These are phyloP conservation scores for Caerostris extrusa DNA, from an alignment of 1,140 invertebrate genomes.

Conservation along the genomic window DNA sequence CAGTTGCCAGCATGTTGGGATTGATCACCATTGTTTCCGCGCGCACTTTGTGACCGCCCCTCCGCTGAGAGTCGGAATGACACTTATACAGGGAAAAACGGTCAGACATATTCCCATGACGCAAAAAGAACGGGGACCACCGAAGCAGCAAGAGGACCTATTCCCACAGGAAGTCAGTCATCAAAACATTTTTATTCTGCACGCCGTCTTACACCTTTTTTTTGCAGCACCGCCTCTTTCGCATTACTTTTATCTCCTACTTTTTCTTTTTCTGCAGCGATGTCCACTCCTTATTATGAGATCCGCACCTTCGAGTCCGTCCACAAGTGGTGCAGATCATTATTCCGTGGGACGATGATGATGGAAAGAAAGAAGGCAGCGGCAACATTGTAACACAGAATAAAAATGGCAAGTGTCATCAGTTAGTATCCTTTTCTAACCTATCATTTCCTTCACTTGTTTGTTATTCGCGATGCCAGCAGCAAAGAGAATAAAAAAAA, in stretches of 20 bases:
- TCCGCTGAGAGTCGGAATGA: not conserved
- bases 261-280: not conserved
- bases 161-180: slow-evolving; percentile 71
- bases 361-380: not conserved
- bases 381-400: slow-evolving; percentile 12
- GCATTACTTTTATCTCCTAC: not conserved
- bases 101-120: slow-evolving; percentile 27
- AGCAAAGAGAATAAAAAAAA: not conserved
- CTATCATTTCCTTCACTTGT: slow-evolving; percentile 33
- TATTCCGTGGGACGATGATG: no score
- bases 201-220: slow-evolving; percentile 33
- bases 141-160: slow-evolving; percentile 36
- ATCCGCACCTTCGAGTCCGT: not conserved
- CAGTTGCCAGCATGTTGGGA: no score
- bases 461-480: not conserved
- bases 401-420: not conserved
- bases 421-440: not conserved
- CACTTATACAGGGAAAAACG: slow-evolving; percentile 45
- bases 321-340: no score
- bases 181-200: slow-evolving; percentile 39
- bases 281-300: not conserved
- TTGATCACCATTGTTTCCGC: not conserved
- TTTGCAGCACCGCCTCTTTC: not conserved
- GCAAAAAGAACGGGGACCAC: slow-evolving; percentile 43
- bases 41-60: not conserved